Evolutionary conservation across 1,140 invertebrate species (phyloP).

Genomic region (Hylaeus volcanicus): DNA sequence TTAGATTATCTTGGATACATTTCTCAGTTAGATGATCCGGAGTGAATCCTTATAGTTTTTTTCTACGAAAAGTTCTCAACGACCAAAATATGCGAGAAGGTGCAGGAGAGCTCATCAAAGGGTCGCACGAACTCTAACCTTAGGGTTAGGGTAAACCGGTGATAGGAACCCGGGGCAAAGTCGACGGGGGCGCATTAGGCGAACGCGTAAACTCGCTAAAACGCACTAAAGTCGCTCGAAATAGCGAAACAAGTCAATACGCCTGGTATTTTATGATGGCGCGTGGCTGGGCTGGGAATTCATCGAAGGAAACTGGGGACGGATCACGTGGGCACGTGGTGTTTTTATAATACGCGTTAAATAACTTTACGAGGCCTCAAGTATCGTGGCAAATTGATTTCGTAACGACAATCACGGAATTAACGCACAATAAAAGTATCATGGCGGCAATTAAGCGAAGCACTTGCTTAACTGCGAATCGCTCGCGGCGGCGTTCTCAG

Average conservation of each 20-base stretch:
- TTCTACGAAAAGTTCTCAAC: no score
- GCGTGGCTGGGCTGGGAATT: not conserved
- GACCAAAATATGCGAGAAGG: no score
- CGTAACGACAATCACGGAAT: conserved; percentile 70
- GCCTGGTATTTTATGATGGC: conserved; percentile 35
- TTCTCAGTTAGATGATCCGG: no score
- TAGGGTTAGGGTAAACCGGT: no score
- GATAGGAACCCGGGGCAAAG: no score
- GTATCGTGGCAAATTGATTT: conserved; percentile 70
- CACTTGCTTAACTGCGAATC: conserved; percentile 61
- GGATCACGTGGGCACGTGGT: conserved; percentile 51
- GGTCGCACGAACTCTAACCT: no score
- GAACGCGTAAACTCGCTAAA: not conserved
- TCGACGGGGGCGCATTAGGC: no score
- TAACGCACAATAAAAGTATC: conserved; percentile 69
- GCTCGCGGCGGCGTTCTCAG: conserved; percentile 50
- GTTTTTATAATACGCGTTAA: conserved; percentile 72
- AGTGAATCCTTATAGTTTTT: no score
- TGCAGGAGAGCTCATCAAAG: no score
- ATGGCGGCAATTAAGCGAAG: conserved; percentile 63
- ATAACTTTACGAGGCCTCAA: conserved; percentile 66
- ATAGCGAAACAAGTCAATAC: conserved; percentile 19
- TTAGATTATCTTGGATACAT: no score
- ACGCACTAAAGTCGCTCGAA: not conserved
- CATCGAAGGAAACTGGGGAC: conserved; percentile 24